These are phyloP conservation scores for Tortricodes alternella DNA, from an alignment of 2,888 invertebrate genomes.

Conservation along the genomic window DNA sequence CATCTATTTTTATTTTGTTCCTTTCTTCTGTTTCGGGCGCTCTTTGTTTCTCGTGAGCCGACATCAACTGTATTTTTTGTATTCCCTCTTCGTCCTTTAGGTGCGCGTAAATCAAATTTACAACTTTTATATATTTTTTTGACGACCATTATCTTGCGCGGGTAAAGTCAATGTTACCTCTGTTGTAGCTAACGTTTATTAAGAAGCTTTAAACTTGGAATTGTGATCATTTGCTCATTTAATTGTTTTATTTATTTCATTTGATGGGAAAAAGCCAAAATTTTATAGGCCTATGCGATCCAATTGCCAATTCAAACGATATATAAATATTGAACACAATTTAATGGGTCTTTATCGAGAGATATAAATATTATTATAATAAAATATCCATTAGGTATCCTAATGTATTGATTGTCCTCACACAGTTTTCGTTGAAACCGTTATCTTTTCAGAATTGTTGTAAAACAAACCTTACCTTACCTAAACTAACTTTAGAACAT, in stretches of 20 bases:
- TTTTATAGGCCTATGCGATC: not conserved
- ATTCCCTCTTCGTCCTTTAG: conserved; percentile 28
- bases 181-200: conserved; percentile 8
- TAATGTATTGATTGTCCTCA: no score
- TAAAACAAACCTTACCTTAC: no score
- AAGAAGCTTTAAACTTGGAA: not conserved
- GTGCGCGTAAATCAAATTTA: conserved; percentile 31
- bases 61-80: conserved; percentile 36
- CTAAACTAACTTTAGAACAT: no score
- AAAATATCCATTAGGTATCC: no score
- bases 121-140: conserved; percentile 31
- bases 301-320: no score
- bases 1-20: conserved; percentile 52
- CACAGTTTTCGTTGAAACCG: no score
- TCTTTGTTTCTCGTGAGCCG: conserved; percentile 44
- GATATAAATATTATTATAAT: no score
- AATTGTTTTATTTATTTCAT: not conserved
- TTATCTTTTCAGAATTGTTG: no score
- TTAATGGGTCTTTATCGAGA: no score
- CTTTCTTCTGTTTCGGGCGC: conserved; percentile 32
- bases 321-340: not conserved
- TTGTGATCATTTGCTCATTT: not conserved
- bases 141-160: conserved; percentile 28
- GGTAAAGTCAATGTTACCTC: conserved; percentile 23
- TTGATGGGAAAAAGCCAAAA: not conserved